Conservation (phyloP, 2,888 invertebrate genomes). For the Epiblema foenella region DNA sequence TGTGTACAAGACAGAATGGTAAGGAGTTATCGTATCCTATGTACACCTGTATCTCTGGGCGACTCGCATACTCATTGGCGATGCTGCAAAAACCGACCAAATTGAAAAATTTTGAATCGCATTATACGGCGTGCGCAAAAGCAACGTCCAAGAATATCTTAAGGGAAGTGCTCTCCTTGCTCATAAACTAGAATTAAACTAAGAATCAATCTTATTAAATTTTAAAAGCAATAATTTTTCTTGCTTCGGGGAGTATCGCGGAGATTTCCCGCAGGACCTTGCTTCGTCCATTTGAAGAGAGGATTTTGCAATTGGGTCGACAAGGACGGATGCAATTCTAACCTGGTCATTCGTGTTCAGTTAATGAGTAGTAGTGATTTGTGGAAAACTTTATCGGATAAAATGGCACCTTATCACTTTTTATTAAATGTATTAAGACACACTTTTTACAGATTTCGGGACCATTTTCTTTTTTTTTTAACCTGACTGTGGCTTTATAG, state of each 20-base stretch:
- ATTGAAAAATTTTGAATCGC: too few species aligned
- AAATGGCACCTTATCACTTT: too few species aligned
- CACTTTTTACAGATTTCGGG: too few species aligned
- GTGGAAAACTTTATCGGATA: background rate
- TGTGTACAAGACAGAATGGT: too few species aligned
- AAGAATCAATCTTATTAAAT: conserved; percentile 30
- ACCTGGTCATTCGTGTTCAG: background rate
- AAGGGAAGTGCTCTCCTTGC: background rate
- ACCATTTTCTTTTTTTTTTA: too few species aligned
- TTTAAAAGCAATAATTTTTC: conserved; percentile 33
- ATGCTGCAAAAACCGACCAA: too few species aligned
- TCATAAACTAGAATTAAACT: background rate
- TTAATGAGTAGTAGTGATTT: background rate
- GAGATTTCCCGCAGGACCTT: conserved; percentile 36
- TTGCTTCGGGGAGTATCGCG: conserved; percentile 17
- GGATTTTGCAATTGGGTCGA: conserved; percentile 10
- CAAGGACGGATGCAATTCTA: conserved; percentile 12
- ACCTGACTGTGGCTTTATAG: too few species aligned
- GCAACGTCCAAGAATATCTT: background rate
- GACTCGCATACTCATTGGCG: too few species aligned
- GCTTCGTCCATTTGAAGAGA: conserved; percentile 21
- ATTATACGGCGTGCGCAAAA: too few species aligned
- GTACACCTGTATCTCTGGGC: too few species aligned
- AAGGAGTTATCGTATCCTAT: too few species aligned
- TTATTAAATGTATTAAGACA: too few species aligned